These are phyloP conservation scores for Pleuronectes platessa DNA, from an alignment of 2,113 vertebrate genomes.

Conservation along the genomic window DNA sequence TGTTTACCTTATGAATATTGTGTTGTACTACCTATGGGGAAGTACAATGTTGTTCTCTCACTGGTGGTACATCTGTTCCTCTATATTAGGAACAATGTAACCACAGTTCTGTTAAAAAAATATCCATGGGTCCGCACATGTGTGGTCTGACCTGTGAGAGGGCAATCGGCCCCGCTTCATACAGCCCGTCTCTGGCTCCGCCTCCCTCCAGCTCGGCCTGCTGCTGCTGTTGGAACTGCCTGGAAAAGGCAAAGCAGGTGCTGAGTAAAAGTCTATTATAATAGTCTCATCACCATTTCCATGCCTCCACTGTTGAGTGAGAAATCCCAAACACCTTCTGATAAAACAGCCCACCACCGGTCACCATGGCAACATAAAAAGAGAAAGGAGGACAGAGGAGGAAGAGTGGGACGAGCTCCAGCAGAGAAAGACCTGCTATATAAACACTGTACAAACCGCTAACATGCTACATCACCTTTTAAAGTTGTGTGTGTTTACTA, in stretches of 20 bases:
- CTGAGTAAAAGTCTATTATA: slow-evolving; percentile 19
- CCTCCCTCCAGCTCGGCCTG: slow-evolving; percentile 90
- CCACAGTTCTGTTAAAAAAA: neutral
- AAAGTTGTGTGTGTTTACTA: neutral
- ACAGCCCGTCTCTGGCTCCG: slow-evolving; percentile 85
- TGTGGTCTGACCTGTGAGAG: slow-evolving; percentile 74
- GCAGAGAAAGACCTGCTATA: slow-evolving; percentile 10
- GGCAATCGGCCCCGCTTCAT: slow-evolving; percentile 76
- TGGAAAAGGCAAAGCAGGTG: slow-evolving; percentile 48
- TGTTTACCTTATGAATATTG: neutral
- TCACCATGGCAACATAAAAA: slow-evolving; percentile 65
- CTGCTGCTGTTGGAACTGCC: slow-evolving; percentile 88
- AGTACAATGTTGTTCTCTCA: neutral
- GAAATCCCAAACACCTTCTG: slow-evolving; percentile 60
- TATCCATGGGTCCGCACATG: neutral
- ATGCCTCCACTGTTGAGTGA: slow-evolving; percentile 36
- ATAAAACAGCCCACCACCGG: slow-evolving; percentile 65
- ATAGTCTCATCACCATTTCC: slow-evolving; percentile 34
- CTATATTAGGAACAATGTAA: neutral
- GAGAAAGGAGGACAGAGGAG: slow-evolving; percentile 26
- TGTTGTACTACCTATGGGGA: neutral
- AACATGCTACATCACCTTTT: slow-evolving; percentile 54
- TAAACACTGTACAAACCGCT: neutral
- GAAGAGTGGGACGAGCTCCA: slow-evolving; percentile 5
- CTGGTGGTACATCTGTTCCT: neutral